Percentiles rank a stretch among this genome's conserved stretches.
Evolutionary conservation across 2,113 vertebrate genomes (phyloP).

Genomic region (Ramphastos sulfuratus): DNA sequence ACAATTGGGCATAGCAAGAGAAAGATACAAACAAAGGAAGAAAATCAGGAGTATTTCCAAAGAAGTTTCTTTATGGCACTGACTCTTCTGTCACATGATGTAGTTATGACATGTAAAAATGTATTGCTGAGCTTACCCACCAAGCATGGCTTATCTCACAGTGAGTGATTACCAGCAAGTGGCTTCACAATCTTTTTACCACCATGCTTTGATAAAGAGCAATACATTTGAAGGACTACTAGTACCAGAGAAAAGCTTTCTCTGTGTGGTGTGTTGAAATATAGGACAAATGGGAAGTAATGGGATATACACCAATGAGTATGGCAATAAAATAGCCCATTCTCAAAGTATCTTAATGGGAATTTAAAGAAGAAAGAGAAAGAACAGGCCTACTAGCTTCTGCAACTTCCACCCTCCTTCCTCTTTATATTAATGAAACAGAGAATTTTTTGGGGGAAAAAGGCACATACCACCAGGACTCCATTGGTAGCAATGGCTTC

Average conservation of each 20-base stretch:
- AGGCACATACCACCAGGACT: constrained; percentile 80
- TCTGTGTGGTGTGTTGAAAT: background rate
- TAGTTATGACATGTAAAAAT: background rate
- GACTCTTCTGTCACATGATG: background rate
- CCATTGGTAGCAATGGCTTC: constrained; percentile 80
- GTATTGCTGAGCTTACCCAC: background rate
- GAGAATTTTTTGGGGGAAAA: background rate
- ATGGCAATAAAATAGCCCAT: background rate
- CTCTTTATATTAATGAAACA: background rate
- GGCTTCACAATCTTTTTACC: background rate
- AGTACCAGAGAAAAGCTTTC: background rate
- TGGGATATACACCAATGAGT: background rate
- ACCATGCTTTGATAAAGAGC: background rate
- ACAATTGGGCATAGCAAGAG: fast-evolving
- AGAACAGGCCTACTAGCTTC: background rate
- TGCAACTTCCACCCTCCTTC: background rate
- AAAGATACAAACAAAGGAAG: background rate
- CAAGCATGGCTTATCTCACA: background rate
- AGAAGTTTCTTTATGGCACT: background rate
- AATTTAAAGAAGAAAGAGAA: background rate
- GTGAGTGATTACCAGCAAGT: background rate
- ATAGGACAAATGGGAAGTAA: background rate
- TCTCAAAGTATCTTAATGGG: background rate
- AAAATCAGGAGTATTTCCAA: background rate
- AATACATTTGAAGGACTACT: background rate